A percentile compares a stretch with the other conserved stretches of the same genome.
Evolutionary conservation across 2,888 invertebrate species (phyloP).

Genomic region (Protula sp.): DNA sequence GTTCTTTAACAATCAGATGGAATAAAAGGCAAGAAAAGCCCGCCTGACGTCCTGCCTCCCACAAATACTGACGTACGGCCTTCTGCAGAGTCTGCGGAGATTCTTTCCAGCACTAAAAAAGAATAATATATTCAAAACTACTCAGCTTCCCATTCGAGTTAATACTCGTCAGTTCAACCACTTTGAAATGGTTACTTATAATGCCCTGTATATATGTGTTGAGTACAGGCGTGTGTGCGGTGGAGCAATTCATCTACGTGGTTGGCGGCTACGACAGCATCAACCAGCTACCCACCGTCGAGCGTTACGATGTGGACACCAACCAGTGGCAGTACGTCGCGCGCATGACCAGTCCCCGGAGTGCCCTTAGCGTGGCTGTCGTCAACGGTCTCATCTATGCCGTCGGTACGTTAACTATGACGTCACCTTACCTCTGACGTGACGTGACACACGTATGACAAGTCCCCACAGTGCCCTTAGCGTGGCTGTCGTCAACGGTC

Average conservation of each 20-base stretch:
- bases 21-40: too few relatives aligned
- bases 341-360: conserved; percentile 73
- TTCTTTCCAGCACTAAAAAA: too few relatives aligned
- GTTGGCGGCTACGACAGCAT: conserved; percentile 89
- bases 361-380: conserved; percentile 81
- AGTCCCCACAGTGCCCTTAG: conserved; percentile 82
- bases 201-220: too few relatives aligned
- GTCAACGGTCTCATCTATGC: conserved; percentile 83
- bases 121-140: too few relatives aligned
- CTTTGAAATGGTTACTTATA: too few relatives aligned
- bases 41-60: too few relatives aligned
- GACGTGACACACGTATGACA: conserved; percentile 64
- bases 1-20: too few relatives aligned
- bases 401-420: conserved; percentile 65
- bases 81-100: too few relatives aligned
- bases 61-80: too few relatives aligned
- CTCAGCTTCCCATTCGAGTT: too few relatives aligned
- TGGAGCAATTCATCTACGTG: conserved; percentile 84
- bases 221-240: conserved; percentile 68
- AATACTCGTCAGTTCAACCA: too few relatives aligned
- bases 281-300: conserved; percentile 75
- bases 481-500: conserved; percentile 77
- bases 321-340: conserved; percentile 74
- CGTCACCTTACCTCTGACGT: background rate
- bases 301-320: conserved; percentile 79